phyloP scores from a whole-genome alignment of 2,113 vertebrate species.

The Ploceus nigricollis region DNA sequence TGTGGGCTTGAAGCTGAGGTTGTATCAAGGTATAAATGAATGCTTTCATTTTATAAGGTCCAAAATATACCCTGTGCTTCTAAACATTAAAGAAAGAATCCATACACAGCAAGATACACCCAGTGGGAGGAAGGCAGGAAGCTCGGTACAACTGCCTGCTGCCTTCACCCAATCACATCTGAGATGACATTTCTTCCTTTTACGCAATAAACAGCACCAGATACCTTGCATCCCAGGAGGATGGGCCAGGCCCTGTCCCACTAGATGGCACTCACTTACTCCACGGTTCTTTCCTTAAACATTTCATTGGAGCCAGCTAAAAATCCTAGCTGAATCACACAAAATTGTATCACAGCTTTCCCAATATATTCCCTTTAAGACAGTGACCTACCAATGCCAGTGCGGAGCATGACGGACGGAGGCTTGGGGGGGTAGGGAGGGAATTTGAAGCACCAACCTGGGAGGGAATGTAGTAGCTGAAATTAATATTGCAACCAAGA shows the following conservation, averaged over 20 bases:
- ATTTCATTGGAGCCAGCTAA: constrained; percentile 32
- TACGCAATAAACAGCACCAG: constrained; percentile 53
- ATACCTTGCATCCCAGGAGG: constrained; percentile 44
- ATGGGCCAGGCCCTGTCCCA: constrained; percentile 43
- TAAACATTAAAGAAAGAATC: background rate
- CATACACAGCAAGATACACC: background rate
- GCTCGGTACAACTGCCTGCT: constrained; percentile 13
- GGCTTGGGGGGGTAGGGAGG: constrained; percentile 61
- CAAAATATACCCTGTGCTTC: background rate
- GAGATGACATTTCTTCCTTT: constrained; percentile 68
- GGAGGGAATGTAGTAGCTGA: constrained; percentile 58
- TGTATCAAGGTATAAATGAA: background rate
- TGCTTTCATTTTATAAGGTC: background rate
- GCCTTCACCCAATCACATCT: constrained; percentile 3
- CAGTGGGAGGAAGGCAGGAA: constrained; percentile 28
- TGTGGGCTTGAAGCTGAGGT: background rate
- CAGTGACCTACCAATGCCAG: constrained; percentile 49
- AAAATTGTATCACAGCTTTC: constrained; percentile 49
- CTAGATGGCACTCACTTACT: constrained; percentile 71
- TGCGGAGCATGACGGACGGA: constrained; percentile 55
- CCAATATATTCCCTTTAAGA: constrained; percentile 52
- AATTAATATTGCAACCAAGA: constrained; percentile 61
- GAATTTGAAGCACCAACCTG: constrained; percentile 64
- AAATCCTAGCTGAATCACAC: constrained; percentile 23
- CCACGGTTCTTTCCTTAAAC: background rate